phyloP scores from a whole-genome alignment of 2,797 vertebrate genomes.

The Hyperoplus lanceolatus region DNA sequence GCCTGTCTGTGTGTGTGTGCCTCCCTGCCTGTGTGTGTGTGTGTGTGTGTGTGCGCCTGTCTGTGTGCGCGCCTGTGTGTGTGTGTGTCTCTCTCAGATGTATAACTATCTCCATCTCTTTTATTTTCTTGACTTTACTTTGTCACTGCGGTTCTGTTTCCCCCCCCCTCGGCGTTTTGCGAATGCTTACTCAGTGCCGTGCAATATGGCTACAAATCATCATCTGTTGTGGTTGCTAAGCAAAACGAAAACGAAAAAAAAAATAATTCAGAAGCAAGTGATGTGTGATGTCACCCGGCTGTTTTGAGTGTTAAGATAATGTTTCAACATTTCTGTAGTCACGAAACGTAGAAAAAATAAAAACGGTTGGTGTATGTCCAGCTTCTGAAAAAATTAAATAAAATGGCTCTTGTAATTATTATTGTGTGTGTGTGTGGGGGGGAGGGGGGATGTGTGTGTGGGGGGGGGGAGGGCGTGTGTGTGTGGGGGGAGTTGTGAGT shows the following conservation, averaged over 20 bases:
- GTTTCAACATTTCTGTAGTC: conserved; percentile 99
- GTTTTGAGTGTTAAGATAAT: conserved; percentile 95
- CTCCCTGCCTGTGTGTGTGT: conserved; percentile 13
- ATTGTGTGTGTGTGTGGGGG: not conserved
- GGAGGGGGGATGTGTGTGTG: too few relatives aligned
- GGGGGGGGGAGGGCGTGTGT: too few relatives aligned
- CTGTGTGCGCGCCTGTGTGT: conserved; percentile 58
- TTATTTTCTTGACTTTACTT: conserved; percentile 82
- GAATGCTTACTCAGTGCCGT: conserved; percentile 95
- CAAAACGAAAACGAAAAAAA: conserved; percentile 87
- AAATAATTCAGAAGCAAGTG: conserved; percentile 90
- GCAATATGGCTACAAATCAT: conserved; percentile 86
- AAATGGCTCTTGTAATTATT: conserved; percentile 82
- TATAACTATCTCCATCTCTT: conserved; percentile 82
- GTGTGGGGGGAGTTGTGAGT: too few relatives aligned
- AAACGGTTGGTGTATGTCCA: conserved; percentile 97
- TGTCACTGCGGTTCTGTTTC: conserved; percentile 77
- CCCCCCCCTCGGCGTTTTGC: conserved; percentile 77
- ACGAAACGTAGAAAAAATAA: conserved; percentile 95
- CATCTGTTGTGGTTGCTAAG: conserved; percentile 99
- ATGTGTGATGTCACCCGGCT: conserved; percentile 94
- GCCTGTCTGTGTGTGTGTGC: not conserved
- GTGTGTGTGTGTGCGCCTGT: conserved; percentile 8
- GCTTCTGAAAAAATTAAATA: conserved; percentile 85
- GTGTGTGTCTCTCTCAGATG: conserved; percentile 89